Evolutionary conservation across 2,797 vertebrate species (phyloP).

Genomic region (Pseudopleuronectes americanus): DNA sequence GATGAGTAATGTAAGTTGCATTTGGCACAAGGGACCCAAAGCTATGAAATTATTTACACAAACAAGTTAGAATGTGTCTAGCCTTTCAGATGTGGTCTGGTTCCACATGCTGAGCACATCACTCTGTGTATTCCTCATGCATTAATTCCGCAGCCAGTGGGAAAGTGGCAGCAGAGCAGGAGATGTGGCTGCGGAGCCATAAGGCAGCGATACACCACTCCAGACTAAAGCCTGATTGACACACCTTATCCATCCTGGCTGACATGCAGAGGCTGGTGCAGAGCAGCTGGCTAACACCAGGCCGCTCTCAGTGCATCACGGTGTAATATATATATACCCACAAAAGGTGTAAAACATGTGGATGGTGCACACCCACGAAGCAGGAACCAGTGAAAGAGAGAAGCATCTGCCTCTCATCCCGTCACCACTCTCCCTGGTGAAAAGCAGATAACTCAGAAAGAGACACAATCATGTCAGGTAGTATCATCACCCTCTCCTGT

Average conservation of each 20-base stretch:
- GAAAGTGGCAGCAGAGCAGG: neutral
- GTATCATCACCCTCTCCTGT: constrained; percentile 1
- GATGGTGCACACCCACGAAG: constrained; percentile 7
- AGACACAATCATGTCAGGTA: constrained; percentile 12
- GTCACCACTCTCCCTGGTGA: neutral
- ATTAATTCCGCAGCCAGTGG: constrained; percentile 3
- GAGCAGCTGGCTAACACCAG: constrained; percentile 14
- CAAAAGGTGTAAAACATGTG: neutral
- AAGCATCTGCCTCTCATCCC: constrained; percentile 4
- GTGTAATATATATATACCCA: neutral
- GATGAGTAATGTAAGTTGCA: neutral
- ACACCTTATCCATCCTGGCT: constrained; percentile 1
- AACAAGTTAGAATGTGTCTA: neutral
- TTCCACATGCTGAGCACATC: neutral
- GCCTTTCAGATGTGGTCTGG: neutral
- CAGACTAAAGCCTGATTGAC: neutral
- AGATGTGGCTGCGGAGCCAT: neutral
- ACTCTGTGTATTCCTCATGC: constrained; percentile 17
- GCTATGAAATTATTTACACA: neutral
- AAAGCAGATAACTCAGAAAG: constrained; percentile 10
- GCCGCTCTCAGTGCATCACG: neutral
- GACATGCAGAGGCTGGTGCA: constrained; percentile 6
- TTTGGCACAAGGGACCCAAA: neutral
- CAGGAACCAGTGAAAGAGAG: constrained; percentile 14
- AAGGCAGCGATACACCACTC: constrained; percentile 1